Evolutionary conservation across 2,113 vertebrate genomes (phyloP), one percentile per base, ranked within the genome.

Genomic region (Psettodes erumei): DNA sequence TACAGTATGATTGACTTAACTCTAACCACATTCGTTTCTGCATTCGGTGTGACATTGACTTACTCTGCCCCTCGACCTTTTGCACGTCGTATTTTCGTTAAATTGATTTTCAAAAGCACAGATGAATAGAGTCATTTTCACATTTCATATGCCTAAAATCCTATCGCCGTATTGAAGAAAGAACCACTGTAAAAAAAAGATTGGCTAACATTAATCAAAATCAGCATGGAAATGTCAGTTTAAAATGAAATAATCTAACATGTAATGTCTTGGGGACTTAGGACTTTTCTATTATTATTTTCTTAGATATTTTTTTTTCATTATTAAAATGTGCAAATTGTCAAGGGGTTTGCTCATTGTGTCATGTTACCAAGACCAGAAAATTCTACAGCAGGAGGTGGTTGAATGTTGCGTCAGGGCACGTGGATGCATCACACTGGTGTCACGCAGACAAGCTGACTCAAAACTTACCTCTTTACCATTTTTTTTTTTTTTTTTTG

Each of bases 1-100:
- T 82, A 84, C 19, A 60, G 67, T 68, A 59, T 53, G 60, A 74
- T 33, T 66, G 40, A 76, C 70, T 67, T 32, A 87, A 69, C 42
- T 59, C n/a, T 56, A 62, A 64, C 53, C 18, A 27, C 66, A 51
- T 27, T 28, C n/a, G 68, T 83, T 75, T 75, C 35, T 74, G 33
- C 77, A 61, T 37, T 61, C 21, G 63, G 8, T 72, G n/a, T n/a
- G n/a, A 45, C 5, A 48, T 60, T 38, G 47, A 53, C 33, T 37
- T 55, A 1, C 38, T 76, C 16, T 42, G 32, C 11, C 47, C 56
- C 35, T 50, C 9, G 40, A 86, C 10, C 16, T 21, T 74, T 81
- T 68, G 45, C 62, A 72, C 70, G 67, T 78, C 67, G 71, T 48
- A 18, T 38, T 45, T 58, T 30, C 23, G 8, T 33, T 25, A 43